Conservation (phyloP, 2,888 invertebrate genomes). For the Erannis defoliaria region DNA sequence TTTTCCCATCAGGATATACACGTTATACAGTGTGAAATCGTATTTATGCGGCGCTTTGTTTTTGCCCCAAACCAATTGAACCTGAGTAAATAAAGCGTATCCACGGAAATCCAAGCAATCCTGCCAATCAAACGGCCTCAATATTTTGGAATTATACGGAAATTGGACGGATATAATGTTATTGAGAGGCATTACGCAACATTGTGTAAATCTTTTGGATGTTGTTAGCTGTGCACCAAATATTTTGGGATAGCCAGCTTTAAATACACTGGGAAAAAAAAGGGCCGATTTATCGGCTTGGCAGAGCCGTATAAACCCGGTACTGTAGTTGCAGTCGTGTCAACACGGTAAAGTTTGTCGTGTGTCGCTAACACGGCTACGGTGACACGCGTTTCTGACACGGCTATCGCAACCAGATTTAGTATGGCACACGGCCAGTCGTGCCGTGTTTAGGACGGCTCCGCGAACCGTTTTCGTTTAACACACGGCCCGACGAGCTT, state of each 20-base stretch:
- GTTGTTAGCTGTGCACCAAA: neutral
- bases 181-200: conserved; percentile 8
- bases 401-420: too few species aligned
- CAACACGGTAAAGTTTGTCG: too few species aligned
- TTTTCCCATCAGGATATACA: neutral
- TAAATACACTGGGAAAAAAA: too few species aligned
- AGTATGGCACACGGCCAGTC: too few species aligned
- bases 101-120: conserved; percentile 22
- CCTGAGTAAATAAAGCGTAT: conserved; percentile 26
- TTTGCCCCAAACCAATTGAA: conserved; percentile 10
- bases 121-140: conserved; percentile 32
- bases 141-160: conserved; percentile 21
- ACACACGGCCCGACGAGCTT: too few species aligned
- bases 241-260: neutral
- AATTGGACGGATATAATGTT: conserved; percentile 27
- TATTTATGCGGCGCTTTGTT: conserved; percentile 16
- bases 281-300: too few species aligned
- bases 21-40: conserved; percentile 7
- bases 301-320: too few species aligned
- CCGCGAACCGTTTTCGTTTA: too few species aligned
- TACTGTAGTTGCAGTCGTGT: too few species aligned
- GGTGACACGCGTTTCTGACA: too few species aligned
- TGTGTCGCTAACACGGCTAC: too few species aligned
- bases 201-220: conserved; percentile 2
- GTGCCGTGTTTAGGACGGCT: too few species aligned